phyloP scores from a whole-genome alignment of 2,113 vertebrate genomes.

The Fulmarus glacialis region DNA sequence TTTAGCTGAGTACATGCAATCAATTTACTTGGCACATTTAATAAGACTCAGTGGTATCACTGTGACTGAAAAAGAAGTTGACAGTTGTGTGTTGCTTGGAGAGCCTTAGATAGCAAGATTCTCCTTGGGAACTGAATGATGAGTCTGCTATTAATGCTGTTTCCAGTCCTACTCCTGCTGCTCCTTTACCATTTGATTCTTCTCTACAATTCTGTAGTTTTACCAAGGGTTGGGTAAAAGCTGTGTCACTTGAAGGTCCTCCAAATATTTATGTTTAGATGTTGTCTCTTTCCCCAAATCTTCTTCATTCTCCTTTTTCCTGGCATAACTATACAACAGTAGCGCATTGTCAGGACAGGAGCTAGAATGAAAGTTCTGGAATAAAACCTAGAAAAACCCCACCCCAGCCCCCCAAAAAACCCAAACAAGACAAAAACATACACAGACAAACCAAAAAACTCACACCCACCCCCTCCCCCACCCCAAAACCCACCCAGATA shows the following conservation, averaged over 20 bases:
- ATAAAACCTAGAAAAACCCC: background rate
- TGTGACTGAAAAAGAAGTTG: background rate
- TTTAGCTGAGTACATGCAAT: background rate
- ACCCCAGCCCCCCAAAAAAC: fast-evolving
- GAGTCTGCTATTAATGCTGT: background rate
- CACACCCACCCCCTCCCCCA: too few relatives aligned
- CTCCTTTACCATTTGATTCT: background rate
- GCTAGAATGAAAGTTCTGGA: background rate
- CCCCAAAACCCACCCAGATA: background rate
- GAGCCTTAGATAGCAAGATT: background rate
- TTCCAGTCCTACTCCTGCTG: background rate
- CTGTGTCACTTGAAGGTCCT: background rate
- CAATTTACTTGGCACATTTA: background rate
- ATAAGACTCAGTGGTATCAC: background rate
- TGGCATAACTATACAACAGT: background rate
- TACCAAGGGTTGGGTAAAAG: background rate
- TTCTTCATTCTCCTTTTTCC: background rate
- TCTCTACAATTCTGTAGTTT: background rate
- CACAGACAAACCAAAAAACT: background rate
- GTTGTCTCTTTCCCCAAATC: background rate
- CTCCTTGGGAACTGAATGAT: background rate
- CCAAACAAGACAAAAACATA: background rate
- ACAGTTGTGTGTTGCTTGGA: background rate
- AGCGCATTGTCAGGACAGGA: background rate
- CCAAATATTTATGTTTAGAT: background rate